Evolutionary conservation across 2,888 invertebrate genomes (phyloP).

Genomic region (Ectropis crepuscularia): DNA sequence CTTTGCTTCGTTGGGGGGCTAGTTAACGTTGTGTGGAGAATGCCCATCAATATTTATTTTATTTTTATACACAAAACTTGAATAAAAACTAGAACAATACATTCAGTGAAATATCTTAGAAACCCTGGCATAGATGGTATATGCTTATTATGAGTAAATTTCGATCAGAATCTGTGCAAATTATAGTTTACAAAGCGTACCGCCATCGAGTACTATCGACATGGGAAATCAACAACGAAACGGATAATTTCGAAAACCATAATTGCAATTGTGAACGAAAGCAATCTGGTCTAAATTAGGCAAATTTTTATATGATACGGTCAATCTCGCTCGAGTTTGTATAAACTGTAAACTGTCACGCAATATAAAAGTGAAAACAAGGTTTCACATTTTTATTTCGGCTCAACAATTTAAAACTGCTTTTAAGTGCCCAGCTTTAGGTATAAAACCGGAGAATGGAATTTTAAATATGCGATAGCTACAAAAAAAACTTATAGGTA

Average conservation of each 20-base stretch:
- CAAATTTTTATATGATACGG: conserved; percentile 52
- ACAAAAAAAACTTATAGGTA: background rate
- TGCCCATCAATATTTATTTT: too few relatives aligned
- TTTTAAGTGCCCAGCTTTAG: conserved; percentile 21
- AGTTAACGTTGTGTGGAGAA: too few relatives aligned
- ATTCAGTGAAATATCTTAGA: too few relatives aligned
- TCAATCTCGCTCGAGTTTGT: conserved; percentile 57
- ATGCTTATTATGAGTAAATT: too few relatives aligned
- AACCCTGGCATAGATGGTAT: too few relatives aligned
- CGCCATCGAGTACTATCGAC: conserved; percentile 21
- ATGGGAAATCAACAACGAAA: conserved; percentile 28
- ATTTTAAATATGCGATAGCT: background rate
- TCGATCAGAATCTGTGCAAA: background rate
- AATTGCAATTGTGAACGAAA: conserved; percentile 36
- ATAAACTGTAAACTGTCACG: conserved; percentile 68
- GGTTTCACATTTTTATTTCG: conserved; percentile 55
- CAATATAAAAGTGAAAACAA: conserved; percentile 78
- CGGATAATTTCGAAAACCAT: conserved; percentile 25
- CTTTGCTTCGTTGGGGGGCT: too few relatives aligned
- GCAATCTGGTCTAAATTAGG: conserved; percentile 35
- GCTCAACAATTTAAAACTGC: conserved; percentile 17
- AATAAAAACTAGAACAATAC: too few relatives aligned
- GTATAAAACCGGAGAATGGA: conserved; percentile 3
- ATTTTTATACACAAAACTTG: too few relatives aligned
- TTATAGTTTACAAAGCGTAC: conserved; percentile 16